phyloP scores from a whole-genome alignment of 2,888 invertebrate genomes.

The Pterostichus madidus region DNA sequence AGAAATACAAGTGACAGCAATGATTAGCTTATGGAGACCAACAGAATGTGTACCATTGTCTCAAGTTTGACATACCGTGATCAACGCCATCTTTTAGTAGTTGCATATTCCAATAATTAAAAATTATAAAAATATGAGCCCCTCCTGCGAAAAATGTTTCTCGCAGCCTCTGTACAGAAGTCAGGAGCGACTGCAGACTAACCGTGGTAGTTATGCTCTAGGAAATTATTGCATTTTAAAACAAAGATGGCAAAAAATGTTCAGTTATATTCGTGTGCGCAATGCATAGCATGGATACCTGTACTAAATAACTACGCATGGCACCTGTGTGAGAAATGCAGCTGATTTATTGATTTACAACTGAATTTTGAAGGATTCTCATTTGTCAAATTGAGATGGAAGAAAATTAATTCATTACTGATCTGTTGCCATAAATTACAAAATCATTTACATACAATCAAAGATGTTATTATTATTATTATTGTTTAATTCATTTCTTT shows the following conservation, averaged over 20 bases:
- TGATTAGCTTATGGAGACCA: no score
- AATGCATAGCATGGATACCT: constrained; percentile 64
- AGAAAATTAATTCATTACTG: background rate
- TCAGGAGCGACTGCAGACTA: constrained; percentile 56
- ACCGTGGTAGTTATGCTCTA: constrained; percentile 50
- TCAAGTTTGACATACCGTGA: no score
- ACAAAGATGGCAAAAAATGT: constrained; percentile 69
- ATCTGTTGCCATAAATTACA: no score
- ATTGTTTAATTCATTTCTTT: no score
- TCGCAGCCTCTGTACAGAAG: no score
- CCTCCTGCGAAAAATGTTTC: no score
- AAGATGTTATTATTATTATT: background rate
- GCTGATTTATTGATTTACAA: constrained; percentile 25
- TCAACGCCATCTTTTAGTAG: no score
- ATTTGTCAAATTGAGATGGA: background rate
- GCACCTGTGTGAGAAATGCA: constrained; percentile 52
- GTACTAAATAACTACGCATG: constrained; percentile 64
- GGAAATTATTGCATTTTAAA: constrained; percentile 68
- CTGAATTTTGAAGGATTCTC: constrained; percentile 15
- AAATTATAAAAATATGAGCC: no score
- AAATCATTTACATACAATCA: no score
- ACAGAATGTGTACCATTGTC: no score
- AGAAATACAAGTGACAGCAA: no score
- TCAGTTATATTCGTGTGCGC: constrained; percentile 67
- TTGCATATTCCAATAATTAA: no score